Evolutionary conservation across 2,113 vertebrate species (phyloP).

Genomic region (Paratilapia polleni): DNA sequence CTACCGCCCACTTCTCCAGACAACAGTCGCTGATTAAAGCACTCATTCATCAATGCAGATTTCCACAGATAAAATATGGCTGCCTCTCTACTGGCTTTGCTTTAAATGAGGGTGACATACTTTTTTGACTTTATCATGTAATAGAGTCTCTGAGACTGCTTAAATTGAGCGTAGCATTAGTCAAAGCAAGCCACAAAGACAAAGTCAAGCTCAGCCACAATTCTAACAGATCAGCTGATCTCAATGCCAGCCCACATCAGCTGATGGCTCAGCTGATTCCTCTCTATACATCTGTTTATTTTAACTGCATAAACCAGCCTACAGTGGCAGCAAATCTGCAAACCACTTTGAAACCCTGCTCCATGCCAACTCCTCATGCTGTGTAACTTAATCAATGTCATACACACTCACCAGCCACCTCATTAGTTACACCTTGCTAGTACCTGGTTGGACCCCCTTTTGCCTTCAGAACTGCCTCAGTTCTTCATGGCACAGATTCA

Average conservation of each 20-base stretch:
- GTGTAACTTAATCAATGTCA: not conserved
- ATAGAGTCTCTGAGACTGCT: not conserved
- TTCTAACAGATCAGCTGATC: not conserved
- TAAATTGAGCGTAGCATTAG: not conserved
- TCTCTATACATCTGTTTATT: not conserved
- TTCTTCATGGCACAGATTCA: not conserved
- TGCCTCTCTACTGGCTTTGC: not conserved
- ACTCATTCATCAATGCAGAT: not conserved
- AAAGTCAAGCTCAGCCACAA: not conserved
- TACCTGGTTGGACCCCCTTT: not conserved
- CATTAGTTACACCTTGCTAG: not conserved
- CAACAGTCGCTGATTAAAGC: constrained; percentile 31
- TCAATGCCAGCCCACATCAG: not conserved
- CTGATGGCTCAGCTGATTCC: not conserved
- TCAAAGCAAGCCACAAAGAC: not conserved
- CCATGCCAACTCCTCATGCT: not conserved
- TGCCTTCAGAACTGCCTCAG: not conserved
- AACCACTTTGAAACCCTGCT: not conserved
- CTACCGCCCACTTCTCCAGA: constrained; percentile 55
- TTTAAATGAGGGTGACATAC: not conserved
- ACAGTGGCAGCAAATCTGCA: not conserved
- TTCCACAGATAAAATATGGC: not conserved
- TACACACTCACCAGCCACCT: not conserved
- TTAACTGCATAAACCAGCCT: not conserved
- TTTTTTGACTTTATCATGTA: not conserved